Conservation (phyloP, 1,140 invertebrate genomes). For the Acromyrmex echinatior region DNA sequence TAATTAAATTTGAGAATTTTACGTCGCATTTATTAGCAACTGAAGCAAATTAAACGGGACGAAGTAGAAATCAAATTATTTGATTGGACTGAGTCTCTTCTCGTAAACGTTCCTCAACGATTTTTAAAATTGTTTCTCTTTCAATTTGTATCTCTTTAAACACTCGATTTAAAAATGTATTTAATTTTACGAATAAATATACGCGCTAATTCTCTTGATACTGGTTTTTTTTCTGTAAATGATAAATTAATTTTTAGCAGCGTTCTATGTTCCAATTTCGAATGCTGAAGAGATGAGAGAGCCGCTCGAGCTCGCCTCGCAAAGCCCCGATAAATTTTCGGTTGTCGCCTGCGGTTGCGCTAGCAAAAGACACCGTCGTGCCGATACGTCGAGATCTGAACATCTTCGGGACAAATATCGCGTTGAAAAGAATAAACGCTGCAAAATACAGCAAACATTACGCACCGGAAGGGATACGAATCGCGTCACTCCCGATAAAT, state of each 20-base stretch:
- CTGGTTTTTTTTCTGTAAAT: neutral
- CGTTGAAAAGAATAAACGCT: conserved; percentile 65
- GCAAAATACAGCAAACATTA: conserved; percentile 33
- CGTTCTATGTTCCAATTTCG: neutral
- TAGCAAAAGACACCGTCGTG: conserved; percentile 29
- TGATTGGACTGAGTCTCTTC: neutral
- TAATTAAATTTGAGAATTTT: conserved; percentile 3
- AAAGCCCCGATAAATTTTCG: conserved; percentile 50
- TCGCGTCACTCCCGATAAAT: conserved; percentile 1
- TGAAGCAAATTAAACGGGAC: neutral
- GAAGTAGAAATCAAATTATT: conserved; percentile 6
- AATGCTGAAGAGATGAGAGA: conserved; percentile 19
- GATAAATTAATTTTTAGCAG: neutral
- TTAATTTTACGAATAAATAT: conserved; percentile 23
- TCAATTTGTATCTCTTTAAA: neutral
- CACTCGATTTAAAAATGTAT: conserved; percentile 6
- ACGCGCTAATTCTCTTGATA: neutral
- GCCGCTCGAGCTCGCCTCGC: neutral
- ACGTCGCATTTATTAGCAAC: conserved; percentile 1
- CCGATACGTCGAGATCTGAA: conserved; percentile 64
- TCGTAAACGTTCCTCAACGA: neutral
- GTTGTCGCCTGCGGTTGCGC: conserved; percentile 35
- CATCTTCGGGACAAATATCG: conserved; percentile 68
- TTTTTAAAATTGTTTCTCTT: neutral
- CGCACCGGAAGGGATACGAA: neutral